These are phyloP conservation scores for Colaptes auratus DNA, from an alignment of 2,113 vertebrate species.

Conservation along the genomic window DNA sequence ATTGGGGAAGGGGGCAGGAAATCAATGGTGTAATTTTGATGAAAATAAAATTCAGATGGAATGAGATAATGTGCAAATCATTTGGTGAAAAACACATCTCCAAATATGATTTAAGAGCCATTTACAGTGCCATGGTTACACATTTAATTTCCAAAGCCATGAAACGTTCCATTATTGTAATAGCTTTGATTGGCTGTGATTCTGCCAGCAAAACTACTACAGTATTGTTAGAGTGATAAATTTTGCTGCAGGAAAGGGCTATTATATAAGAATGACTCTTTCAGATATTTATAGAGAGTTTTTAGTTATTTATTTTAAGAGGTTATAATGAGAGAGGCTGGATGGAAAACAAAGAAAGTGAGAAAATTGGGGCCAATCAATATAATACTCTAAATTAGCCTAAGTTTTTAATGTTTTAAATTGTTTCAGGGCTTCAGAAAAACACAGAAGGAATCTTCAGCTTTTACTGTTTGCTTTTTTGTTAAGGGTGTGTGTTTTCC, in stretches of 20 bases:
- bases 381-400: constrained; percentile 24
- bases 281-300: not conserved
- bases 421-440: constrained; percentile 34
- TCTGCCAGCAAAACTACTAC: constrained; percentile 59
- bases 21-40: constrained; percentile 12
- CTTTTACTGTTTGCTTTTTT: not conserved
- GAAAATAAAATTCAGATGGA: constrained; percentile 68
- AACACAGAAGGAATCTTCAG: not conserved
- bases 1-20: not conserved
- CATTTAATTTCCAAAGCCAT: constrained; percentile 64
- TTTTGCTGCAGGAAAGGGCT: constrained; percentile 29
- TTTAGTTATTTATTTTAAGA: constrained; percentile 52
- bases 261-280: constrained; percentile 53
- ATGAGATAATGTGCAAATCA: constrained; percentile 69
- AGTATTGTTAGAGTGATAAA: constrained; percentile 59
- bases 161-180: constrained; percentile 67
- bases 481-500: not conserved
- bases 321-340: constrained; percentile 6
- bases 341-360: constrained; percentile 44
- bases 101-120: constrained; percentile 62
- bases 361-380: constrained; percentile 11
- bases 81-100: constrained; percentile 54
- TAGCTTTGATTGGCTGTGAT: constrained; percentile 45
- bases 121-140: constrained; percentile 56
- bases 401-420: constrained; percentile 21